Percentiles rank a stretch among this genome's conserved stretches.
Evolutionary conservation across 2,797 vertebrate genomes (phyloP).

Genomic region (Odontamblyopus lacepedii): DNA sequence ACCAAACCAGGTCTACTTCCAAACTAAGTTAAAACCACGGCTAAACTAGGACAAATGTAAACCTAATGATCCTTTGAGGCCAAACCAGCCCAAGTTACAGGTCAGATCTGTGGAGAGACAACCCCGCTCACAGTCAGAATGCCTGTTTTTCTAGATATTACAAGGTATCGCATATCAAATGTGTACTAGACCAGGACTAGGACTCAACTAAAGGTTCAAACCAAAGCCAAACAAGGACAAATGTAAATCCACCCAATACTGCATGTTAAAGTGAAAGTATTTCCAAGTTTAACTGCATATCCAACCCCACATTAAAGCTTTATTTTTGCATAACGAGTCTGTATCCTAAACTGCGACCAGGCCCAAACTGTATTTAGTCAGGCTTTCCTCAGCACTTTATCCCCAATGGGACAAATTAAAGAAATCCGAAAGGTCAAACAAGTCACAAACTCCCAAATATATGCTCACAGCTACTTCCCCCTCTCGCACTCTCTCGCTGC

Average conservation of each 20-base stretch:
- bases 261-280: not conserved
- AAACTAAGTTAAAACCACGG: too few species aligned
- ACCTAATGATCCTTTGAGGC: too few species aligned
- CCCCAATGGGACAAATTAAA: conserved; percentile 8
- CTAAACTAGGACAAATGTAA: too few species aligned
- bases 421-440: not conserved
- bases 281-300: not conserved
- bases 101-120: too few species aligned
- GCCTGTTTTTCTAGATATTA: too few species aligned
- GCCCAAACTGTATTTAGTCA: not conserved
- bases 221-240: not conserved
- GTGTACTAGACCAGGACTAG: not conserved
- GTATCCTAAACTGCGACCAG: not conserved
- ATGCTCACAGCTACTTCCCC: conserved; percentile 1
- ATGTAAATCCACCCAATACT: not conserved
- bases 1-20: too few species aligned
- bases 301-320: not conserved
- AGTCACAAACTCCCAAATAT: conserved; percentile 4
- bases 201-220: not conserved
- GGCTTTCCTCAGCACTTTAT: not conserved
- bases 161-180: too few species aligned
- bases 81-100: too few species aligned
- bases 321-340: not conserved
- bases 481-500: too few species aligned
- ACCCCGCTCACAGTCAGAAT: too few species aligned